A percentile compares a stretch with the other conserved stretches of the same genome.
phyloP scores from a whole-genome alignment of 2,797 vertebrate species.

The Lutjanus campechanus region DNA sequence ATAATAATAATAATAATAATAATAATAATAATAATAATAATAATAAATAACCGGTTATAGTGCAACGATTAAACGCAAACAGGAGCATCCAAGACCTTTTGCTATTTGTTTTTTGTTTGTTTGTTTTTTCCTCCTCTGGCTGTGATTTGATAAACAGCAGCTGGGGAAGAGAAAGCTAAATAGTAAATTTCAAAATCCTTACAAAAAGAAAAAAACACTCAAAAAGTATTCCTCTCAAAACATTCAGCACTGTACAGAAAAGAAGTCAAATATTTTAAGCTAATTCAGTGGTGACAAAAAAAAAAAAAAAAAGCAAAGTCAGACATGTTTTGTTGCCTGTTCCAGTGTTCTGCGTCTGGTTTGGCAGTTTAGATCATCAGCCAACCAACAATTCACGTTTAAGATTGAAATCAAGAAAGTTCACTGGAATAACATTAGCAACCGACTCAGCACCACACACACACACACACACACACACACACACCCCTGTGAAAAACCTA shows the following conservation, averaged over 20 bases:
- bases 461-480: background rate
- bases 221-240: background rate
- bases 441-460: background rate
- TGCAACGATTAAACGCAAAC: constrained; percentile 14
- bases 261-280: constrained; percentile 16
- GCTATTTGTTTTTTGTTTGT: background rate
- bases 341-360: background rate
- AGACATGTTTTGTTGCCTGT: constrained; percentile 35
- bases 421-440: constrained; percentile 1
- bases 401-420: constrained; percentile 6
- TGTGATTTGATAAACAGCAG: constrained; percentile 47
- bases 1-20: background rate
- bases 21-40: constrained; percentile 12
- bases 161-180: constrained; percentile 5
- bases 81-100: constrained; percentile 4
- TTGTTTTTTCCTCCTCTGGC: constrained; percentile 12
- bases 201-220: background rate
- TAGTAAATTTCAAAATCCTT: background rate
- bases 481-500: background rate
- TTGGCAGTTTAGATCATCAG: constrained; percentile 11
- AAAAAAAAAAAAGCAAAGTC: background rate
- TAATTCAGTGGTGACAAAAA: background rate
- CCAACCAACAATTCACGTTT: background rate
- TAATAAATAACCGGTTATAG: constrained; percentile 7
- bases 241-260: background rate